phyloP scores from a whole-genome alignment of 2,797 vertebrate genomes.

The Neoniphon sammara region DNA sequence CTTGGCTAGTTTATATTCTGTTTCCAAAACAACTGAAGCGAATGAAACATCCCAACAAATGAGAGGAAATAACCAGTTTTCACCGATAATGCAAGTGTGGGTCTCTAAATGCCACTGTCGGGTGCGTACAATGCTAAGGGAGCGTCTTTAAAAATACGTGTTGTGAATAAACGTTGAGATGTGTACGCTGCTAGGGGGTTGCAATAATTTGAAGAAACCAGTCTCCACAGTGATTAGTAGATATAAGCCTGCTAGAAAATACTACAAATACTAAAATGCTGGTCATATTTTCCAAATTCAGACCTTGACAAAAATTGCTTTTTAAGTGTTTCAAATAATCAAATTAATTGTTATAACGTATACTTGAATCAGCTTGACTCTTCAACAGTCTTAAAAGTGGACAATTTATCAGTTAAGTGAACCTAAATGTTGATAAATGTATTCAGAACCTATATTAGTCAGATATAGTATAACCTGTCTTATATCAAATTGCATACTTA shows the following conservation, averaged over 20 bases:
- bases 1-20: slow-evolving; percentile 40
- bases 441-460: too few relatives aligned
- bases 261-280: neutral
- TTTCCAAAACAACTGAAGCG: neutral
- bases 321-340: too few relatives aligned
- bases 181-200: slow-evolving; percentile 43
- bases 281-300: too few relatives aligned
- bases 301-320: too few relatives aligned
- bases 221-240: neutral
- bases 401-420: too few relatives aligned
- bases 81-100: slow-evolving; percentile 13
- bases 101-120: slow-evolving; percentile 20
- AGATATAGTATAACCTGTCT: too few relatives aligned
- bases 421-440: too few relatives aligned
- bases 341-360: too few relatives aligned
- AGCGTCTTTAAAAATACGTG: slow-evolving; percentile 79
- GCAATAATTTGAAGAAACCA: slow-evolving; percentile 1
- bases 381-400: too few relatives aligned
- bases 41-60: neutral
- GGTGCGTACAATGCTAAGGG: slow-evolving; percentile 71
- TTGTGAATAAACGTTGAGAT: slow-evolving; percentile 77
- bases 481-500: too few relatives aligned
- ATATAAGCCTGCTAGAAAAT: neutral
- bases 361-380: too few relatives aligned
- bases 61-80: neutral